Evolutionary conservation across 2,797 vertebrate genomes (phyloP), one percentile per base, ranked within the genome.

Genomic region (Pterois miles): DNA sequence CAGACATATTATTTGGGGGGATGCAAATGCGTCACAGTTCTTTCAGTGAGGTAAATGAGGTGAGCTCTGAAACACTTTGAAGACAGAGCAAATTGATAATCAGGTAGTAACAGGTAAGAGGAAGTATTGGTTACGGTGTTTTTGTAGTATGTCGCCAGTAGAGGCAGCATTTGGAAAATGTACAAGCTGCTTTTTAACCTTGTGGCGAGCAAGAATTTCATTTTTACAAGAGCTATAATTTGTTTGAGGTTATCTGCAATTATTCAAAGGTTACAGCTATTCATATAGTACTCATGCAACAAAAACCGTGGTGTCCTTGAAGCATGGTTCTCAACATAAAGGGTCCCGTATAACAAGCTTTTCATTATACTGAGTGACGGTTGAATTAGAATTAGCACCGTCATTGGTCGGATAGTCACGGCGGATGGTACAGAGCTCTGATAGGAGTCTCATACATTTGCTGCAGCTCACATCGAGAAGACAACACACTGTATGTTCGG

Each of bases 401-500:
- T 71, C 74, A 65, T 6, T 29, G 66, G 54, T 27, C 65, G 79
- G 14, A 69, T 18, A 16, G 48, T 25, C 48, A 22, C 22, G 43
- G 36, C 16, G 18, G 59, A 64, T 48, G 23, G 56, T 3, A 1
- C 10, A 80, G 62, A 65, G 77, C 71, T 74, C 67, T 34, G 4
- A 81, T 48, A 64, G 16, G 36, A 68, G 63, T 63, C 64, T 58
- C 52, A 53, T 53, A 58, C 58, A 84, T 80, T 70, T 80, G 65
- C 40, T 76, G 3, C 12, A 10, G 67, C 75, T 80, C 25, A 52
- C 53, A 75, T 68, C n/a, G 68, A 68, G 59, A 74, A 71, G 71
- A 74, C 62, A 60, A 65, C 71, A 82, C 79, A 52, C 40, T n/a
- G 25, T 34, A 87, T 88, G 87, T 74, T 79, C 3, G 4, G 38